Conservation (phyloP, 2,888 invertebrate species). For the Corbicula japonica region DNA sequence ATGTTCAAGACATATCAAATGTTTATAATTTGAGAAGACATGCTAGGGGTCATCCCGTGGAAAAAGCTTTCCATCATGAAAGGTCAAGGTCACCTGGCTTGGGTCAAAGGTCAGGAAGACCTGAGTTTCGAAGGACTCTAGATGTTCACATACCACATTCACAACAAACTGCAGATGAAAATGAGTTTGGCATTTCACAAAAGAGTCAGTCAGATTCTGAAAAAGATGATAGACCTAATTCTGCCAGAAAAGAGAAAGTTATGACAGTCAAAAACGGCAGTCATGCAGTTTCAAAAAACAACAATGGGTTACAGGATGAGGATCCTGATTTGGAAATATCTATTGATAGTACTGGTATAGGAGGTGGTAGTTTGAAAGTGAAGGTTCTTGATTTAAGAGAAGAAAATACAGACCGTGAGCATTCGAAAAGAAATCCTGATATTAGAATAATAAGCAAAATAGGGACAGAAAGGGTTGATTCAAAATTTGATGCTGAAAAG, state of each 20-base stretch:
- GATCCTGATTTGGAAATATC: too few relatives aligned
- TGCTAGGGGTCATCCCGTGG: constrained; percentile 22
- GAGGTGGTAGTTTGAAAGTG: too few relatives aligned
- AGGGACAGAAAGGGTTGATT: not conserved
- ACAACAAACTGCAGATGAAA: not conserved
- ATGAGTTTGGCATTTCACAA: not conserved
- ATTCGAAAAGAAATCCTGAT: constrained; percentile 1
- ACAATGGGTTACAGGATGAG: too few relatives aligned
- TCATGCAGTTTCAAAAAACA: too few relatives aligned
- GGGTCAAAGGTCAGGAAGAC: constrained; percentile 4
- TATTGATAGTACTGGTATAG: too few relatives aligned
- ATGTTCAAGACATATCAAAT: constrained; percentile 40
- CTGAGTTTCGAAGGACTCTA: constrained; percentile 1
- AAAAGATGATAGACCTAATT: not conserved
- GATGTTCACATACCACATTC: constrained; percentile 3
- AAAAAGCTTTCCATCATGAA: constrained; percentile 31
- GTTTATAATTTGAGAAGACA: constrained; percentile 49
- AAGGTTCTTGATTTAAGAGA: too few relatives aligned
- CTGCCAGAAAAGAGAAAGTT: too few relatives aligned
- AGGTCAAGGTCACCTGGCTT: constrained; percentile 31
- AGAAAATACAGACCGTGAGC: too few relatives aligned
- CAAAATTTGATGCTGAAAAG: not conserved
- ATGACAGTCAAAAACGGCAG: too few relatives aligned
- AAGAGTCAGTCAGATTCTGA: too few relatives aligned
- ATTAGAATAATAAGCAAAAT: not conserved